These are phyloP conservation scores for Gnathonemus longibarbis DNA, from an alignment of 2,113 vertebrate genomes.

Conservation along the genomic window DNA sequence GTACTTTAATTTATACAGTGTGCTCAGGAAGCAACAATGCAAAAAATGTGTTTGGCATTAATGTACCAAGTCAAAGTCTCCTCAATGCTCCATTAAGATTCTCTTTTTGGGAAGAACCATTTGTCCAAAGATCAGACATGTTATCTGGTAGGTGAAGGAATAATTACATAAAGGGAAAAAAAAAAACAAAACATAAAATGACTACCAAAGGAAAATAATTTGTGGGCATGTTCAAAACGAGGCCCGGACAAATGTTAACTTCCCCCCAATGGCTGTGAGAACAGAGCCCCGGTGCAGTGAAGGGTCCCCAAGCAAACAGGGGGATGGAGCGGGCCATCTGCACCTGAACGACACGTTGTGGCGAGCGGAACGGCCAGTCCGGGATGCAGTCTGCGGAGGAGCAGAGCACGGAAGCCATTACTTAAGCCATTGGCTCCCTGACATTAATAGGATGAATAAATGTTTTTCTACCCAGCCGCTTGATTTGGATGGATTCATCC, in stretches of 20 bases:
- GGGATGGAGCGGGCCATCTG: not conserved
- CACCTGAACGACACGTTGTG: not conserved
- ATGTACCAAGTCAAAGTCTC: not conserved
- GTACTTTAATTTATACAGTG: not conserved
- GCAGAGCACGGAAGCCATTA: slow-evolving; percentile 49
- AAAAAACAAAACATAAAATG: not conserved
- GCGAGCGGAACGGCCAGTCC: slow-evolving; percentile 24
- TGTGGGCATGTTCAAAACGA: not conserved
- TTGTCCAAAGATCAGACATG: not conserved
- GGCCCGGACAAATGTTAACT: not conserved
- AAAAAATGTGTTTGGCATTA: not conserved
- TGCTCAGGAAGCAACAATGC: not conserved
- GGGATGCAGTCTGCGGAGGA: slow-evolving; percentile 49
- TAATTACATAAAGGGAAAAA: not conserved
- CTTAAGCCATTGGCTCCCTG: slow-evolving; percentile 52
- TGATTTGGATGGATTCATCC: slow-evolving; percentile 58
- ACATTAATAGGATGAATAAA: slow-evolving; percentile 63
- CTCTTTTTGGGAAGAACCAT: not conserved
- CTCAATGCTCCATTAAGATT: not conserved
- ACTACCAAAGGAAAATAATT: not conserved
- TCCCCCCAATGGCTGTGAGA: not conserved
- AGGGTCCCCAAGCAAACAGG: not conserved
- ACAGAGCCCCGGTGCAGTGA: not conserved
- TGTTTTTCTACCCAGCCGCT: slow-evolving; percentile 49
- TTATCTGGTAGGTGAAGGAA: not conserved